These are phyloP conservation scores for Tetraodon nigroviridis DNA, from an alignment of 2,113 vertebrate genomes.

Conservation along the genomic window DNA sequence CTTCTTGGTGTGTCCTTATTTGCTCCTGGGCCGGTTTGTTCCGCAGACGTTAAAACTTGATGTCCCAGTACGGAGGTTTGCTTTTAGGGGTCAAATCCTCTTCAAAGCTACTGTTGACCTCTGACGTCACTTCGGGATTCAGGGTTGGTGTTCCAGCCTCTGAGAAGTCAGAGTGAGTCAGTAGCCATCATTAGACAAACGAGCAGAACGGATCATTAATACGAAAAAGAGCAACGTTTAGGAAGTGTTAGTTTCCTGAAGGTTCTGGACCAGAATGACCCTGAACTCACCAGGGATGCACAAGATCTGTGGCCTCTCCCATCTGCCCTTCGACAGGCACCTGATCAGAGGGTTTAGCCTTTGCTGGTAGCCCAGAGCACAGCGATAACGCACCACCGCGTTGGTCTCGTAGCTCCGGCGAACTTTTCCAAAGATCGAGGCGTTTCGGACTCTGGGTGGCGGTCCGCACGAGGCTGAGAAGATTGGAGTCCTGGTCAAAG, in stretches of 20 bases:
- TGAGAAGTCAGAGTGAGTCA: conserved; percentile 23
- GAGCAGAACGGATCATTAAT: too few relatives aligned
- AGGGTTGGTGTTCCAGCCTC: conserved; percentile 29
- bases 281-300: conserved; percentile 78
- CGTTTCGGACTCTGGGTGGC: conserved; percentile 77
- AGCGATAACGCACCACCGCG: conserved; percentile 80
- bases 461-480: conserved; percentile 77
- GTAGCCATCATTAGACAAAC: background rate
- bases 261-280: too few relatives aligned
- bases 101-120: conserved; percentile 20
- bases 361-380: conserved; percentile 77
- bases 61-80: conserved; percentile 60
- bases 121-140: conserved; percentile 14
- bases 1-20: conserved; percentile 18
- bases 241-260: too few relatives aligned
- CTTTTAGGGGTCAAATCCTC: conserved; percentile 47
- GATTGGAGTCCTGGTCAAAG: background rate
- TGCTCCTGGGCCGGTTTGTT: conserved; percentile 22
- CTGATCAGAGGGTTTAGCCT: conserved; percentile 79
- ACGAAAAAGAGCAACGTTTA: too few relatives aligned
- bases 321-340: conserved; percentile 80
- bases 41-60: conserved; percentile 67
- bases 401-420: conserved; percentile 79
- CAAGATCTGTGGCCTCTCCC: conserved; percentile 81
- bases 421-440: conserved; percentile 77